Conservation (phyloP, 1,140 invertebrate species). For the Lordiphosa stackelbergi region DNA sequence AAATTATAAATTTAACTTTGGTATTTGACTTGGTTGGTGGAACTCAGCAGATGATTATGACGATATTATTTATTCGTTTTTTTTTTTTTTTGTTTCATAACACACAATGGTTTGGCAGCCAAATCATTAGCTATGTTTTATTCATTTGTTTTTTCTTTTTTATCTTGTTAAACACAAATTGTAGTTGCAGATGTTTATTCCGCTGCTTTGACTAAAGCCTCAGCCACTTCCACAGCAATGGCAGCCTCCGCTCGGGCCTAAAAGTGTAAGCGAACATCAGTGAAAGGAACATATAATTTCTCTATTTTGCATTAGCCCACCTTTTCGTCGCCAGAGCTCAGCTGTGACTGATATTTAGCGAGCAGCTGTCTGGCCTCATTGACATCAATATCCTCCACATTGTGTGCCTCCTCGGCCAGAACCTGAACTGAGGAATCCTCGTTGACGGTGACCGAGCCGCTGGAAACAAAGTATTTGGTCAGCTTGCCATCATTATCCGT, state of each 20-base stretch:
- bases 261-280: slow-evolving; percentile 32
- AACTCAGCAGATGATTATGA: slow-evolving; percentile 35
- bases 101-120: slow-evolving; percentile 31
- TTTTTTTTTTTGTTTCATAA: slow-evolving; percentile 68
- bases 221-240: slow-evolving; percentile 96
- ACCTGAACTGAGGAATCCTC: slow-evolving; percentile 99
- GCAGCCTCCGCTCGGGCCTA: slow-evolving; percentile 93
- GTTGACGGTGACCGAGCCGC: slow-evolving; percentile 98
- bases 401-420: slow-evolving; percentile 97
- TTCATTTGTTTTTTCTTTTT: slow-evolving; percentile 53
- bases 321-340: slow-evolving; percentile 86
- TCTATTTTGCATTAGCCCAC: slow-evolving; percentile 63
- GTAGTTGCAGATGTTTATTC: slow-evolving; percentile 78
- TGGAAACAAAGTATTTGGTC: slow-evolving; percentile 97
- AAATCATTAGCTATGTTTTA: slow-evolving; percentile 38
- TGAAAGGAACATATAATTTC: not conserved
- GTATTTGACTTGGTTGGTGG: slow-evolving; percentile 29
- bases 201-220: slow-evolving; percentile 92
- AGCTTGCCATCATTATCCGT: slow-evolving; percentile 90
- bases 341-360: slow-evolving; percentile 89
- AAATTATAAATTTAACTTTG: slow-evolving; percentile 13
- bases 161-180: slow-evolving; percentile 27
- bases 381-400: slow-evolving; percentile 90
- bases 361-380: slow-evolving; percentile 89
- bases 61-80: slow-evolving; percentile 53